phyloP scores from a whole-genome alignment of 2,797 vertebrate genomes.

The Ctenosaura bakeri region DNA sequence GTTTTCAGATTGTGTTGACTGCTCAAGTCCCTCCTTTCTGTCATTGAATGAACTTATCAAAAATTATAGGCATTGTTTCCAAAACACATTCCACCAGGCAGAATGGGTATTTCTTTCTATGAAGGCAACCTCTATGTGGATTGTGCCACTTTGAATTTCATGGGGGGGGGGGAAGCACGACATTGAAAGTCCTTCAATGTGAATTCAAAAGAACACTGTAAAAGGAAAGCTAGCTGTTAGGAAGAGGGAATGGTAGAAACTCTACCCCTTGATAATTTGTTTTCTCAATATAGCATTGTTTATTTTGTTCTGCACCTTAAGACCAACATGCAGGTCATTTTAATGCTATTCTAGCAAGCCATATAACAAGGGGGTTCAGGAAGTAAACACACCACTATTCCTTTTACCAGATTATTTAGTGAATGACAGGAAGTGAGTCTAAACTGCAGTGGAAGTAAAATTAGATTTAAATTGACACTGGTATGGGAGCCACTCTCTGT shows the following conservation, averaged over 20 bases:
- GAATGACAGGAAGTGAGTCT: constrained; percentile 12
- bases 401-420: constrained; percentile 11
- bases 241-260: neutral
- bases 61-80: constrained; percentile 6
- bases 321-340: neutral
- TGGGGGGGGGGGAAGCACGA: neutral
- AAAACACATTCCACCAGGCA: neutral
- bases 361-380: neutral
- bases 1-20: neutral
- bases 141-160: neutral
- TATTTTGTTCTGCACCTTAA: neutral
- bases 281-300: neutral
- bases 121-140: neutral
- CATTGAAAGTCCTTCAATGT: neutral
- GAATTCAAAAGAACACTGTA: too few relatives aligned
- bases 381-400: neutral
- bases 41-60: neutral
- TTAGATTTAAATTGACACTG: constrained; percentile 24
- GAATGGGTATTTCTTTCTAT: neutral
- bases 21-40: too few relatives aligned
- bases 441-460: constrained; percentile 15
- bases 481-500: neutral
- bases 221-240: neutral
- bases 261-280: neutral
- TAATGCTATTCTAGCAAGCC: neutral